Conservation (phyloP, 2,888 invertebrate genomes). For the Drosophila niveifrons region DNA sequence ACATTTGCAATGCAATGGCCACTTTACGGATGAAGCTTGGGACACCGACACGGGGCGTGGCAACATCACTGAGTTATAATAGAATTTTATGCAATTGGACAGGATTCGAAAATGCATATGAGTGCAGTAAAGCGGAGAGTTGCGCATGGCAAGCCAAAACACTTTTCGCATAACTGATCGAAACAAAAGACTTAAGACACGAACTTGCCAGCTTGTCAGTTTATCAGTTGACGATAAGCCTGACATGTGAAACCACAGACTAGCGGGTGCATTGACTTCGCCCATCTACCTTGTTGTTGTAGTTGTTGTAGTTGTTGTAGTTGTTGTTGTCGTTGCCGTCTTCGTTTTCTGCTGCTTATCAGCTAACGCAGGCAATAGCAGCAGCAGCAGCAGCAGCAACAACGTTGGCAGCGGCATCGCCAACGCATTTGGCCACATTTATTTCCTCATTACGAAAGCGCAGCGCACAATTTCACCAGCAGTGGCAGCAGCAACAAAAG, state of each 20-base stretch:
- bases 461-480: conserved; percentile 53
- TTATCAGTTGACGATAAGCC: conserved; percentile 48
- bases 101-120: conserved; percentile 14
- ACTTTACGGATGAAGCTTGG: conserved; percentile 1
- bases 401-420: conserved; percentile 28
- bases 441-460: conserved; percentile 77
- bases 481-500: conserved; percentile 46
- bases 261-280: conserved; percentile 63
- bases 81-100: conserved; percentile 9
- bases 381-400: conserved; percentile 26
- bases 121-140: neutral
- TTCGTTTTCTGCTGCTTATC: conserved; percentile 51
- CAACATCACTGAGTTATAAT: conserved; percentile 22
- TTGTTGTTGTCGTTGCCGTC: conserved; percentile 13
- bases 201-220: conserved; percentile 47
- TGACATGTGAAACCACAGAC: conserved; percentile 45
- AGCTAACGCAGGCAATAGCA: conserved; percentile 6
- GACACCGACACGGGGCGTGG: conserved; percentile 5
- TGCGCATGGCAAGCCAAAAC: neutral
- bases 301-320: no score
- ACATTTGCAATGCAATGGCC: conserved; percentile 53
- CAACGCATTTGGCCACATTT: conserved; percentile 75
- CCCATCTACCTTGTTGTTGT: conserved; percentile 6
- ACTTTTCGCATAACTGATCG: conserved; percentile 21
- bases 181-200: conserved; percentile 60